Evolutionary conservation across 1,140 invertebrate species (phyloP).

Genomic region (Capitella teleta): DNA sequence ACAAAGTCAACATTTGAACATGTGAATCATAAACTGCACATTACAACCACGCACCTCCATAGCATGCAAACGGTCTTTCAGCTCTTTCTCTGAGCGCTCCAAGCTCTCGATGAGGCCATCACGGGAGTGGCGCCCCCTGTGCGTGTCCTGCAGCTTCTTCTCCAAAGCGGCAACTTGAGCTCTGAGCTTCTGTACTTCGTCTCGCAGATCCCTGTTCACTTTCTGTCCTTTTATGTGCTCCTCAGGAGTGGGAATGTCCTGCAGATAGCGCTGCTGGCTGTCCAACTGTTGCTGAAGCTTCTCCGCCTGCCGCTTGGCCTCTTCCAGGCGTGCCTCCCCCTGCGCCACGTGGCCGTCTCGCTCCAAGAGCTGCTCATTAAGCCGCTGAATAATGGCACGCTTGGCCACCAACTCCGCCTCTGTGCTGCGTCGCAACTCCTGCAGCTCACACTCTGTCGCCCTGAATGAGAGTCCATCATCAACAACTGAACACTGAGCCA

Average conservation of each 20-base stretch:
- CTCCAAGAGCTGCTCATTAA: background rate
- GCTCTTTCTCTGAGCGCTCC: background rate
- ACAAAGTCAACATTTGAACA: too few species aligned
- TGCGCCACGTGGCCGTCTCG: background rate
- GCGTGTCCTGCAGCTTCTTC: background rate
- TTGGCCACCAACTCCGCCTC: too few species aligned
- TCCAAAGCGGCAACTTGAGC: background rate
- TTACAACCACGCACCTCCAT: too few species aligned
- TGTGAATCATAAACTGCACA: too few species aligned
- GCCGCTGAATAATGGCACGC: background rate
- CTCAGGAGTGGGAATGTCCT: background rate
- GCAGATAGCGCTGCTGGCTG: background rate
- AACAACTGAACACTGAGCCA: too few species aligned
- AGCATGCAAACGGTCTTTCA: background rate
- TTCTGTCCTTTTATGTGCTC: too few species aligned
- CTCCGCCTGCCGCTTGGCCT: background rate
- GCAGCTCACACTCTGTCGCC: too few species aligned
- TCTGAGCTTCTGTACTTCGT: too few species aligned
- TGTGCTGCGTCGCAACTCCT: too few species aligned
- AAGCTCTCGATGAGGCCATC: background rate
- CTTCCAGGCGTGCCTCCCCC: background rate
- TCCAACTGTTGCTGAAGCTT: constrained; percentile 1
- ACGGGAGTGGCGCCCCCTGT: background rate
- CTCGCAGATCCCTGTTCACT: too few species aligned
- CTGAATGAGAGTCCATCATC: too few species aligned